Percentiles rank a stretch among this genome's conserved stretches.
These are phyloP conservation scores for Sardinella longiceps DNA, from an alignment of 2,797 vertebrate species.

Conservation along the genomic window DNA sequence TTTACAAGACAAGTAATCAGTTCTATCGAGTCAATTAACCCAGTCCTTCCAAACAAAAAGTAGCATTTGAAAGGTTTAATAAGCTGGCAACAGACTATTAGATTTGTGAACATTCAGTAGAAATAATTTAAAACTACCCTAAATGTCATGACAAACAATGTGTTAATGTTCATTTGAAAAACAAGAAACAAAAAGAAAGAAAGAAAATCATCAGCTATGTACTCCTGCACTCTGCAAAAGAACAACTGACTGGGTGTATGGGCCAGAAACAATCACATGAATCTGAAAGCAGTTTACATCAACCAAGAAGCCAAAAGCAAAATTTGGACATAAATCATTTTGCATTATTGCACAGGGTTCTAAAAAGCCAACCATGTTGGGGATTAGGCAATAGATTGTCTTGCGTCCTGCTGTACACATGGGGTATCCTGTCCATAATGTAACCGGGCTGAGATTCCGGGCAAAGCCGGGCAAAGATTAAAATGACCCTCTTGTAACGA, in stretches of 20 bases:
- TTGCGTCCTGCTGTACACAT: conserved; percentile 70
- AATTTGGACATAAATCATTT: conserved; percentile 17
- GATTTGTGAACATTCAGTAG: conserved; percentile 67
- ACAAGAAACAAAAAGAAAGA: conserved; percentile 18
- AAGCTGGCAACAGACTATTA: conserved; percentile 63
- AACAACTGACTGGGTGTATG: background rate
- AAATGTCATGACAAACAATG: conserved; percentile 57
- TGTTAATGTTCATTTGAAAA: conserved; percentile 7
- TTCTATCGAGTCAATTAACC: conserved; percentile 12
- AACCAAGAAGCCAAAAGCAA: background rate
- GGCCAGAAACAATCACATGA: background rate
- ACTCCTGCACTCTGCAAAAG: conserved; percentile 47
- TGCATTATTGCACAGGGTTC: conserved; percentile 51
- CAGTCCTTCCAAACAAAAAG: conserved; percentile 21
- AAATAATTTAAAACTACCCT: conserved; percentile 64
- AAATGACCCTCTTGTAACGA: conserved; percentile 9
- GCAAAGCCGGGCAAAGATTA: background rate
- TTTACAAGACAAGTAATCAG: conserved; percentile 6
- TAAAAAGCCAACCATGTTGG: conserved; percentile 67
- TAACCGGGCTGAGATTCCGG: conserved; percentile 8
- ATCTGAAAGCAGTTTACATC: background rate
- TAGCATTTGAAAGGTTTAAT: conserved; percentile 58
- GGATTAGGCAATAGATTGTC: conserved; percentile 71
- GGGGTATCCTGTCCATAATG: conserved; percentile 50
- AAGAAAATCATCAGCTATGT: conserved; percentile 53